Base-by-base conservation (phyloP, 2,888 invertebrate genomes). In the Pollenia griseotomentosa region DNA sequence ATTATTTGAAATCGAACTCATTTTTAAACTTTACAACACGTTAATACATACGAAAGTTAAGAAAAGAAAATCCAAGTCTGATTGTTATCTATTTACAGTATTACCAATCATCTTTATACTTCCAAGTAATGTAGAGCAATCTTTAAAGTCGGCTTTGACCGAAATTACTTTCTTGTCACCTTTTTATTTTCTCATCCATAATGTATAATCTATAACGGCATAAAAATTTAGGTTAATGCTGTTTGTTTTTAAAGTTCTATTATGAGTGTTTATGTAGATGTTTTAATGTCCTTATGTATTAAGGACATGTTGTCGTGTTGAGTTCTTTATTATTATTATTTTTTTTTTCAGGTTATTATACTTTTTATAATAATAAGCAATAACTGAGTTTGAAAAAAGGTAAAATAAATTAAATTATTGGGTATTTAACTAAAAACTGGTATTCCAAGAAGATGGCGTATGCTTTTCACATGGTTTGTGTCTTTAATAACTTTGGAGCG, bases 291-390 rank as follows among this genome's bases (percentile, higher is more conserved):
- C 19, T 59, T 59, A 59, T 59, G 23, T 11, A 23, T 57, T 81
- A 85, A 88, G 88, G 87, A 89, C 90, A 90, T 59, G 2, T 44
- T 90, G 89, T 91, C 89, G 89, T 88, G 90, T 91, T 90, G 88
- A 90, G 85, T 61, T 48, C 23, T 23, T 61, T 48, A 23, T 51
- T 33, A 33, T 33, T 12, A 8, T 59, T 14, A 1, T 48, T 59
- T 59, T 11, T 23, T 73, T 65, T 40, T 65, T 9, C 57, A 78
- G 48, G 78, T 48, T 59, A 59, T 48, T 78, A 68, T 78, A 40
- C 16, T 68, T 78, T 61, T 12, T 57, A 48, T 57, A 73, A 73
- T 59, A n/a, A 44, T 14, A 59, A 74, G 46, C 33, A 74, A n/a
- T 74, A n/a, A 19, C 44, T 57, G 73, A 33, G n/a, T 74, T 74